A percentile compares a stretch with the other conserved stretches of the same genome.
phyloP scores from a whole-genome alignment of 2,113 vertebrate genomes.

The Anhinga anhinga region DNA sequence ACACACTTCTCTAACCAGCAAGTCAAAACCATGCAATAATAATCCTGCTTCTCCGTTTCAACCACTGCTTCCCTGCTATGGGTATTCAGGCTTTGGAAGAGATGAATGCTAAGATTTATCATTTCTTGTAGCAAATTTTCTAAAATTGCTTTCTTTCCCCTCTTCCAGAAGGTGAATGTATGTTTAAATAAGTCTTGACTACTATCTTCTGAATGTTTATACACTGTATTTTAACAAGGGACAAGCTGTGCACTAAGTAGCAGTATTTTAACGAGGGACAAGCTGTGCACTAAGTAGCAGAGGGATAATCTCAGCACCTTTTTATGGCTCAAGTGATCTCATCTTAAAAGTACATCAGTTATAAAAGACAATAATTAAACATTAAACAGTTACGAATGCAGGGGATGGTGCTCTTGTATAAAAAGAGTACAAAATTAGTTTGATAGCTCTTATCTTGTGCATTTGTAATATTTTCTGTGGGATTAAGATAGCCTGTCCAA shows the following conservation, averaged over 20 bases:
- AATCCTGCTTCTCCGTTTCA: neutral
- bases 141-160: neutral
- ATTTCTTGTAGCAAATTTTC: neutral
- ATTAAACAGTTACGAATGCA: neutral
- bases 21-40: neutral
- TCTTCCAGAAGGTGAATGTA: neutral
- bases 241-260: neutral
- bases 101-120: neutral
- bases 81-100: neutral
- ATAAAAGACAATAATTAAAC: neutral
- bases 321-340: constrained; percentile 2
- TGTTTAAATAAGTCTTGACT: neutral
- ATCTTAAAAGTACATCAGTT: neutral
- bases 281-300: neutral
- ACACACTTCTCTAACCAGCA: neutral
- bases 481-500: neutral
- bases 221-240: neutral
- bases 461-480: neutral
- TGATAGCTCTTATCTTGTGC: neutral
- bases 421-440: neutral
- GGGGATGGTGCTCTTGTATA: neutral
- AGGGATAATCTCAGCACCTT: neutral
- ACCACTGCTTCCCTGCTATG: neutral
- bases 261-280: neutral
- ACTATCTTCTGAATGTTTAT: neutral